phyloP scores from a whole-genome alignment of 2,113 vertebrate genomes.

The Malurus cyaneus region DNA sequence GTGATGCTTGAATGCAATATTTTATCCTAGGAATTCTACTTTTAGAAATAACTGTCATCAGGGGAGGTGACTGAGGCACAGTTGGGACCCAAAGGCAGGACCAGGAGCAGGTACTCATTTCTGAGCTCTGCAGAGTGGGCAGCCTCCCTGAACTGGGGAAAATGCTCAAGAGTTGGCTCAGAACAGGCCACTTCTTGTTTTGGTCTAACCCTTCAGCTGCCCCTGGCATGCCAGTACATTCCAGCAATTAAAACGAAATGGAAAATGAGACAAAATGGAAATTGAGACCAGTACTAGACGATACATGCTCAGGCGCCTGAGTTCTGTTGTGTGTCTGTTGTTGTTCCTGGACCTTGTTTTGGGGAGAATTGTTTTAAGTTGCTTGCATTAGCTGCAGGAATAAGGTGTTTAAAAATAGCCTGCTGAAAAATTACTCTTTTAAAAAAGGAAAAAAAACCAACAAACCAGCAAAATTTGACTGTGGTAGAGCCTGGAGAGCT shows the following conservation, averaged over 20 bases:
- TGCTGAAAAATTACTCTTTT: slow-evolving; percentile 17
- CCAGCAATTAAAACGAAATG: slow-evolving; percentile 27
- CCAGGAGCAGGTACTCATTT: not conserved
- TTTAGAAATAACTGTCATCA: not conserved
- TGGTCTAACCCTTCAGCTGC: not conserved
- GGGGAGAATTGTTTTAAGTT: slow-evolving; percentile 36
- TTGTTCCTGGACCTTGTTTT: slow-evolving; percentile 54
- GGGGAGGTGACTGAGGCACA: not conserved
- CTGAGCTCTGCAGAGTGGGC: not conserved
- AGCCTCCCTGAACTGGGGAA: not conserved
- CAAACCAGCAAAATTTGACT: not conserved
- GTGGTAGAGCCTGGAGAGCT: slow-evolving; percentile 15
- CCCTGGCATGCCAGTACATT: not conserved
- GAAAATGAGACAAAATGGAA: not conserved
- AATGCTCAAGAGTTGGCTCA: not conserved
- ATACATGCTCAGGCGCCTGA: not conserved
- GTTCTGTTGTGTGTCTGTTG: not conserved
- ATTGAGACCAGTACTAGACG: not conserved
- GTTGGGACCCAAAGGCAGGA: not conserved
- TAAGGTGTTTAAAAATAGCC: slow-evolving; percentile 32
- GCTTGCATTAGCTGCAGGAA: slow-evolving; percentile 24
- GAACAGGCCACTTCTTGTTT: not conserved
- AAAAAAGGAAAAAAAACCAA: not conserved
- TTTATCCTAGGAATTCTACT: not conserved
- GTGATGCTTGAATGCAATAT: not conserved